Percentiles rank a stretch among this genome's conserved stretches.
These are phyloP conservation scores for Lepidurus couesii DNA, from an alignment of 1,140 invertebrate species.

Conservation along the genomic window DNA sequence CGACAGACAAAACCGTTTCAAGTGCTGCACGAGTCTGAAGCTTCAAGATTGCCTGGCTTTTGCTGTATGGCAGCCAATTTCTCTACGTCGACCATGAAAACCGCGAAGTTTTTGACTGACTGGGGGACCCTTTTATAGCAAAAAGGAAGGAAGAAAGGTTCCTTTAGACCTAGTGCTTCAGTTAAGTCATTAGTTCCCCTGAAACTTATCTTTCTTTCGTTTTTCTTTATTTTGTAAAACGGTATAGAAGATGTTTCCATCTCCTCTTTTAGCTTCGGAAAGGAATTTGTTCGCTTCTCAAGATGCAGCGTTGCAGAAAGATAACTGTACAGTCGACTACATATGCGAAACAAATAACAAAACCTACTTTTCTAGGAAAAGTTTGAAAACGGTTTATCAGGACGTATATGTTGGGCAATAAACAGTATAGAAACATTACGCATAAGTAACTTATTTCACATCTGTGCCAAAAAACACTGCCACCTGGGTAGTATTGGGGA, in stretches of 20 bases:
- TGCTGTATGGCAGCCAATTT: constrained; percentile 14
- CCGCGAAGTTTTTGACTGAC: background rate
- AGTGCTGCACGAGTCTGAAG: constrained; percentile 14
- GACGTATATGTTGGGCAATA: background rate
- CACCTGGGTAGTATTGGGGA: no score
- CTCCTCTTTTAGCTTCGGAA: no score
- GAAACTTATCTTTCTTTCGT: background rate
- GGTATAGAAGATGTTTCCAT: background rate
- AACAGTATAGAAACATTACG: background rate
- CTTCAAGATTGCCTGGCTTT: background rate
- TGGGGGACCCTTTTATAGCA: background rate
- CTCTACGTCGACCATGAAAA: background rate
- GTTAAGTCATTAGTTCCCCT: constrained; percentile 1
- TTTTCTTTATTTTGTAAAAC: constrained; percentile 5
- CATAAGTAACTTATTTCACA: background rate
- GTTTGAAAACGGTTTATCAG: no score
- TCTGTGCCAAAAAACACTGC: background rate
- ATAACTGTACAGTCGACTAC: no score
- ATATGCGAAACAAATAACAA: no score
- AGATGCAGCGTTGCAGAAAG: no score
- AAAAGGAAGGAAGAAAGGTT: background rate
- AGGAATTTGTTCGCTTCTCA: no score
- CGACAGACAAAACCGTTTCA: constrained; percentile 19
- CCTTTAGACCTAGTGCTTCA: background rate
- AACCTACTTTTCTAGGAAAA: no score